Evolutionary conservation across 2,888 invertebrate genomes (phyloP), one percentile per base, ranked within the genome.

Genomic region (Linnaemya vulpina): DNA sequence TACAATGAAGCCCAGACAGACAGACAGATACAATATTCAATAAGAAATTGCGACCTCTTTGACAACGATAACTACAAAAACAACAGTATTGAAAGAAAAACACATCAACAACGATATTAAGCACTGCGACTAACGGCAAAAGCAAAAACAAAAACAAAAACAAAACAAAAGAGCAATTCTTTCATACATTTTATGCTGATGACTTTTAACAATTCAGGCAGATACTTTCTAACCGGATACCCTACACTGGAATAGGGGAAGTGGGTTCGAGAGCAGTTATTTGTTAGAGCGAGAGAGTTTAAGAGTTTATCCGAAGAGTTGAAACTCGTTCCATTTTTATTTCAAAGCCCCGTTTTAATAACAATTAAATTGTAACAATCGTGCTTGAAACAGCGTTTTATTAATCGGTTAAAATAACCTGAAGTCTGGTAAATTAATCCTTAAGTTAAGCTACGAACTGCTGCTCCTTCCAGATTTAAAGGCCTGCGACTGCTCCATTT

Each of bases 141-240:
- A 68, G 58, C 3, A 20, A 25, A 46, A n/a, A n/a, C n/a, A n/a
- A n/a, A n/a, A 38, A 10, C 22, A 40, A 46, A 30, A 30, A 30
- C 5, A 5, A 15, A 46, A 15, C 13, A n/a, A 53, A n/a, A 73
- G 20, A 87, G 87, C 90, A 89, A 90, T 91, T 46, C 89, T 91
- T 91, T 90, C 90, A 88, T 88, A 88, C 86, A 89, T 87, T 90
- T 91, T 90, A 90, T 90, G 91, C 91, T 90, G 90, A 91, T 90
- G 91, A 90, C 90, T 90, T 67, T n/a, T 38, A 68, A 83, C 65
- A 71, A 63, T 76, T 75, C 62, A 76, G 38, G 22, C 74, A 78
- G 51, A 58, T 62, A 22, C 35, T 49, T 62, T 10, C 49, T 35
- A 62, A 35, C 1, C 7, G 53, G 30, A 15, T 65, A 5, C 20